Evolutionary conservation across 2,888 invertebrate genomes (phyloP).

Genomic region (Melanotus villosus): DNA sequence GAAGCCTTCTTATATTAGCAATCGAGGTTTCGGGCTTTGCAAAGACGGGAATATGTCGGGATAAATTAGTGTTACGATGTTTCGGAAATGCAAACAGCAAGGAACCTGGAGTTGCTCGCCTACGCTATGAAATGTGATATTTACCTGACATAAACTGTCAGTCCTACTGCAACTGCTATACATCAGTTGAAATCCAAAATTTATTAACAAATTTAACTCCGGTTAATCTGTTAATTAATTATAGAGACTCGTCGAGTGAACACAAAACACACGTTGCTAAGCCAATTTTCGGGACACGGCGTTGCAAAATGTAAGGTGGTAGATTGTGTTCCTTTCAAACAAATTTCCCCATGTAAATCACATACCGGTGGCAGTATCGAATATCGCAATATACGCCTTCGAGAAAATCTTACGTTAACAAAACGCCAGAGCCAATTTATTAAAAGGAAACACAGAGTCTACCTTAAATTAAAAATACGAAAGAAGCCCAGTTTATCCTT

Average conservation of each 20-base stretch:
- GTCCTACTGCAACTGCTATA: constrained; percentile 13
- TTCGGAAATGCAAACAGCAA: constrained; percentile 19
- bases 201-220: constrained; percentile 20
- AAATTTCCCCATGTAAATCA: background rate
- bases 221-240: constrained; percentile 8
- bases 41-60: constrained; percentile 17
- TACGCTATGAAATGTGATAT: constrained; percentile 19
- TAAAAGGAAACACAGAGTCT: background rate
- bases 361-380: background rate
- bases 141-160: constrained; percentile 24
- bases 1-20: background rate
- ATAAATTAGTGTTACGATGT: constrained; percentile 25
- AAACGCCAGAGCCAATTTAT: background rate
- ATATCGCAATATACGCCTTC: background rate
- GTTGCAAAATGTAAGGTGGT: background rate
- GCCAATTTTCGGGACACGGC: background rate
- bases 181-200: constrained; percentile 16
- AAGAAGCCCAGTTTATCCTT: background rate
- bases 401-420: background rate
- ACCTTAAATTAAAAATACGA: constrained; percentile 9
- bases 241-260: background rate
- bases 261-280: background rate
- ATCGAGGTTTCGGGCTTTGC: background rate
- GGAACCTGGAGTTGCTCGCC: constrained; percentile 8
- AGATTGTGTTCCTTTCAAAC: background rate